These are phyloP conservation scores for Acholoe squamosa DNA, from an alignment of 2,888 invertebrate species.

Conservation along the genomic window DNA sequence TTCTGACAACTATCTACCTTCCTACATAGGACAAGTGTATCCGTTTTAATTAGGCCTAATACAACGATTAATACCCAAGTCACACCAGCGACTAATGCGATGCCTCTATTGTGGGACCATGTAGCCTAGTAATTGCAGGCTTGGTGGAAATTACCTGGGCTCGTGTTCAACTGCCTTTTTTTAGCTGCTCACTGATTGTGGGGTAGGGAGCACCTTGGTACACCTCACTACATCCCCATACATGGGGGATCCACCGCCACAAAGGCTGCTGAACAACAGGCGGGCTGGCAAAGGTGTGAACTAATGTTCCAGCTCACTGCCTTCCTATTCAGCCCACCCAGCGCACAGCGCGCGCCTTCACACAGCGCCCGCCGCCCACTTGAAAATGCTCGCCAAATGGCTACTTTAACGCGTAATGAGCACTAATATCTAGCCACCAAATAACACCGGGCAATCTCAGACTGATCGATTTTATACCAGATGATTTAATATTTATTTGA, in stretches of 20 bases:
- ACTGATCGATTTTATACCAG: too few species aligned
- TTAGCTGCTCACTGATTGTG: background rate
- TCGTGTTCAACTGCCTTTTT: background rate
- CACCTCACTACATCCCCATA: slow-evolving; percentile 18
- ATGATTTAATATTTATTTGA: too few species aligned
- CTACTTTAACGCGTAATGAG: too few species aligned
- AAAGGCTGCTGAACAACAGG: background rate
- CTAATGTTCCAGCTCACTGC: background rate
- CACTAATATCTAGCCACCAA: too few species aligned
- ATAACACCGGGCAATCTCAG: too few species aligned
- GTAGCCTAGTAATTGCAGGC: slow-evolving; percentile 2
- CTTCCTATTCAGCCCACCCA: too few species aligned
- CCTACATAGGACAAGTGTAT: background rate
- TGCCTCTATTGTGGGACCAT: background rate
- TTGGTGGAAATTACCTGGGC: background rate
- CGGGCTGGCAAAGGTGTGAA: slow-evolving; percentile 8
- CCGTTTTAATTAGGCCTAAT: background rate
- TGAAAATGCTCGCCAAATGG: too few species aligned
- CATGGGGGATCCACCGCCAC: background rate
- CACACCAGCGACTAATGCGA: background rate
- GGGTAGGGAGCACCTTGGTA: background rate
- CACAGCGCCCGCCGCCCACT: too few species aligned
- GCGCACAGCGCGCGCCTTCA: too few species aligned
- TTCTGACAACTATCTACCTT: background rate
- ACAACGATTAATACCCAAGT: background rate